Base-by-base conservation (phyloP, 2,113 vertebrate species). In the Tricholaema leucomelas region DNA sequence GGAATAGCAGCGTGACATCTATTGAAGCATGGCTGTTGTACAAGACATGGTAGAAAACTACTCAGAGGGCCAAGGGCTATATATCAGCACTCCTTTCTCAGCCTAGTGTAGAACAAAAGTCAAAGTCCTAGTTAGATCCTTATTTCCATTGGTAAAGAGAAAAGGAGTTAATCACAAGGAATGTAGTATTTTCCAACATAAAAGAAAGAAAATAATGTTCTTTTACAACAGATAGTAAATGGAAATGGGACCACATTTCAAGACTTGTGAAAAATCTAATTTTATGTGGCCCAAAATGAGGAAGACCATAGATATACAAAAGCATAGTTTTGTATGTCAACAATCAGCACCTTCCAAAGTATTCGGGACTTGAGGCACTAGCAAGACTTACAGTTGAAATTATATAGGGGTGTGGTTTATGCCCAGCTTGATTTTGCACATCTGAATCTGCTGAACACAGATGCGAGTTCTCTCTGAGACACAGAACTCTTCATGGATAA, bases 321-420 rank as follows among this genome's bases (percentile, higher is more conserved):
- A 75, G 6, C 6, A 8, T 12, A 59, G 8, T 59, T 70, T 44
- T 73, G 5, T 36, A 16, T 81, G 35, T 30, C 50, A 75, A 15
- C 13, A 56, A 12, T 36, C 25, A 75, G 8, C 12, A 56, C 1
- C 17, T 6, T 56, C 38, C 27, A 48, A 75, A 71, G 10, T 7
- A 59, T 71, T 42, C 6, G 0, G 2, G 11, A 52, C 19, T 2
- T 23, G 59, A 56, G 28, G 6, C 16, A 23, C 16, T 66, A 50
- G 4, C 19, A 77, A 21, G 3, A 0, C 74, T 2, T 27, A 40
- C 27, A 54, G 27, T 15, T 64, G 63, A 74, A 88, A 63, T 77
- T 50, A 50, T 23, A 20, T 0, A 1, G 8, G 15, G 5, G 1
- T 59, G 15, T 70, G 6, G 8, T 27, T 19, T 44, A 35, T 14